phyloP scores from a whole-genome alignment of 2,113 vertebrate genomes.

The Manacus vitellinus region DNA sequence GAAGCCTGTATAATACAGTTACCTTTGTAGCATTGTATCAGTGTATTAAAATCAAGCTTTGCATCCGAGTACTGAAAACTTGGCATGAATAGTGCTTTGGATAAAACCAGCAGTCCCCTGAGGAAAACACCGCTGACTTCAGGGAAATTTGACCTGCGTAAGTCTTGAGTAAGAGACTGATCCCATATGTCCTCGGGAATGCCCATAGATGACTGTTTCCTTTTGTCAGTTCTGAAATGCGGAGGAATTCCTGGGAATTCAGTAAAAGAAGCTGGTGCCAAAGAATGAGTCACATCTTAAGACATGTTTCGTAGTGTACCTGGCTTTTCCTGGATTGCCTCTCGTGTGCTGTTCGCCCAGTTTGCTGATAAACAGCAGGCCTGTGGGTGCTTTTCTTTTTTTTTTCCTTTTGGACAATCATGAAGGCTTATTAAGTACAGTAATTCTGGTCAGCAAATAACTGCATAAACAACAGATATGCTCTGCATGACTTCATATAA shows the following conservation, averaged over 20 bases:
- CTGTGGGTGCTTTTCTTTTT: not conserved
- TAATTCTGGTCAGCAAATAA: not conserved
- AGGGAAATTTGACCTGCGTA: constrained; percentile 56
- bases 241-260: constrained; percentile 55
- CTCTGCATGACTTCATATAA: not conserved
- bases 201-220: constrained; percentile 27
- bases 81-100: not conserved
- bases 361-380: not conserved
- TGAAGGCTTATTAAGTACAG: not conserved
- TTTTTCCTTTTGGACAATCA: not conserved
- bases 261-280: not conserved
- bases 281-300: constrained; percentile 23
- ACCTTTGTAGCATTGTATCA: not conserved
- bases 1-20: not conserved
- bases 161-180: constrained; percentile 43
- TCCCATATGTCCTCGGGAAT: constrained; percentile 21
- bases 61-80: not conserved
- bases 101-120: not conserved
- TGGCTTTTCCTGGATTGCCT: constrained; percentile 53
- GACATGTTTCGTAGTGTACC: not conserved
- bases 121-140: constrained; percentile 46
- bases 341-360: rapidly evolving
- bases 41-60: not conserved
- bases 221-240: not conserved
- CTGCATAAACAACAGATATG: not conserved